These are phyloP conservation scores for Halcyon chelicuti DNA, from an alignment of 2,797 vertebrate genomes.

Conservation along the genomic window DNA sequence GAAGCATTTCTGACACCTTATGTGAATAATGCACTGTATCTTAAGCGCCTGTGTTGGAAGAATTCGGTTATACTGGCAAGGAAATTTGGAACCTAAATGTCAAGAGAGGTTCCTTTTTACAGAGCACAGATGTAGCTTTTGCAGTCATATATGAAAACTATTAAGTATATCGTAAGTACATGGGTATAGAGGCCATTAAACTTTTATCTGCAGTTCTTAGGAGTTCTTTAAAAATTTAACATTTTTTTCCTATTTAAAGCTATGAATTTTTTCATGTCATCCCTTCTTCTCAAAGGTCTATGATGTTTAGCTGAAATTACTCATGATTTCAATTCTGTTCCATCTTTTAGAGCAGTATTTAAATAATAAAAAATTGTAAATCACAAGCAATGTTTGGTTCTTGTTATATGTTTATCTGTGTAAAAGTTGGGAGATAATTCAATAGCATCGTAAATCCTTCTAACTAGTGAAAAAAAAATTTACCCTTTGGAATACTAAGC, in stretches of 20 bases:
- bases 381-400: not conserved
- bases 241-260: not conserved
- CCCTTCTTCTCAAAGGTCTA: not conserved
- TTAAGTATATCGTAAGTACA: not conserved
- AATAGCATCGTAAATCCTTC: not conserved
- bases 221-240: not conserved
- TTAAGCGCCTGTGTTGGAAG: not conserved
- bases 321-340: not conserved
- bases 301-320: not conserved
- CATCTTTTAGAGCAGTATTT: not conserved
- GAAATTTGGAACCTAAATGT: not conserved
- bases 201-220: not conserved
- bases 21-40: not conserved
- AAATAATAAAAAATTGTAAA: not conserved
- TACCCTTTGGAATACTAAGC: not conserved
- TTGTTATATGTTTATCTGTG: not conserved
- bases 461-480: not conserved
- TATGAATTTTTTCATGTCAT: not conserved
- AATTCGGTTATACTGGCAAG: not conserved
- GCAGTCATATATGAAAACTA: not conserved
- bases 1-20: not conserved
- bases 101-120: not conserved
- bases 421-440: not conserved
- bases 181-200: not conserved
- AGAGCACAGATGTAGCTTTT: not conserved